Evolutionary conservation across 2,797 vertebrate species (phyloP).

Genomic region (Meriones psammophilus): DNA sequence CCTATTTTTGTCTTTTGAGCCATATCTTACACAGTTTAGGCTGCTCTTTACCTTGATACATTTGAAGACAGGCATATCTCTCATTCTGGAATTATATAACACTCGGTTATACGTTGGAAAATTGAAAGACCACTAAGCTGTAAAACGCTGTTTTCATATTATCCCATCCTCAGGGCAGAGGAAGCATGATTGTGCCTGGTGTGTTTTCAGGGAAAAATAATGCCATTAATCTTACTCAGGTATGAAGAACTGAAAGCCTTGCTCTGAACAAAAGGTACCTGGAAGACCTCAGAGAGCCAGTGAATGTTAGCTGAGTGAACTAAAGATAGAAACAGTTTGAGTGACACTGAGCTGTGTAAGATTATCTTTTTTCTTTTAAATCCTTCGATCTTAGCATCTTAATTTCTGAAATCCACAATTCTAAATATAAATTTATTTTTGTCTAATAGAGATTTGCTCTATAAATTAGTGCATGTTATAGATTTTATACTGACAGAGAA

Average conservation of each 20-base stretch:
- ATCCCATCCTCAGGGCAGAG: fast-evolving
- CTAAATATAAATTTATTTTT: not conserved
- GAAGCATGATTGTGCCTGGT: no score
- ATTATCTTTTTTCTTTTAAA: not conserved
- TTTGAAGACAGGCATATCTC: not conserved
- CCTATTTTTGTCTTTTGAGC: not conserved
- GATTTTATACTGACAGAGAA: not conserved
- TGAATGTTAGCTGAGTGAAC: not conserved
- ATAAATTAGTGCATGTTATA: not conserved
- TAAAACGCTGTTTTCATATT: not conserved
- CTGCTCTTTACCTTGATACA: not conserved
- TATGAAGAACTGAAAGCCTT: not conserved
- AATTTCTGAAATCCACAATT: not conserved
- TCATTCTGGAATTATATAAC: not conserved
- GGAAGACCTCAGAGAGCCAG: not conserved
- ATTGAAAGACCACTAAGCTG: not conserved
- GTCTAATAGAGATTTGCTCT: no score
- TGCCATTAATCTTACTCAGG: not conserved
- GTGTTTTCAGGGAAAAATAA: not conserved
- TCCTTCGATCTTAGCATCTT: not conserved
- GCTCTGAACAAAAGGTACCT: not conserved
- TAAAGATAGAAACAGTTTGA: not conserved
- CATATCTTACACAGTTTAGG: not conserved
- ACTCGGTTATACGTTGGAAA: not conserved
- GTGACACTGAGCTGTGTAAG: not conserved